Base-by-base conservation (phyloP, 2,888 invertebrate species). In the Cotesia congregata region DNA sequence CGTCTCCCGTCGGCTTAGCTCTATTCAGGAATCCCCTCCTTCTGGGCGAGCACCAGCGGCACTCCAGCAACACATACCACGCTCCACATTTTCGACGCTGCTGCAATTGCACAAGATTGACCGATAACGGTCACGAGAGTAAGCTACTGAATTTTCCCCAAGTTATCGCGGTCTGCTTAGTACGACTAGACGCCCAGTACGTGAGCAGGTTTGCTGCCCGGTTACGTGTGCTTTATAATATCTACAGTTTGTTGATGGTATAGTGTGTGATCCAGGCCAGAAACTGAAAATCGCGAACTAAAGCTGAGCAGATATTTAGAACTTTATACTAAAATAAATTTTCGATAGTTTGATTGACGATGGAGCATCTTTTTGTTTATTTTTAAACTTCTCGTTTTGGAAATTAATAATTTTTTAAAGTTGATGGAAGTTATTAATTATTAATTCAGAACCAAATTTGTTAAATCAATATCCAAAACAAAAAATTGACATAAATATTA, bases 41-140 rank as follows among this genome's bases (percentile, higher is more conserved):
- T 7, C 71, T 68, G 68, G 67, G 61, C 62, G 75, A 75, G 72
- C 72, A 69, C 71, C 40, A 9, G 68, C 50, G 7, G 69, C 70
- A 70, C 50, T 61, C 71, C 82, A 79, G 81, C 82, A 72, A 30
- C 30, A 30, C 30, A 30, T 30, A 30, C 30, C 79, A 84, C 83
- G 83, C 83, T 85, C 83, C 83, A 84, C 85, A 85, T 86, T 88
- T 85, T 86, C 85, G 80, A 83, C 82, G 82, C 50, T 50, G 82
- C 78, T 83, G 85, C 83, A 87, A 87, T 87, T 85, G 84, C 85
- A 84, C 82, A 85, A 87, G 87, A 87, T 87, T 82, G 85, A 86
- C 82, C 85, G 87, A 87, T 87, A 88, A 82, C 81, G 80, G 78
- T 83, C 86, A 85, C 86, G 86, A 85, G 83, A 85, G 79, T 75